Evolutionary conservation across 1,140 invertebrate species (phyloP).

Genomic region (Leptinotarsa texana): DNA sequence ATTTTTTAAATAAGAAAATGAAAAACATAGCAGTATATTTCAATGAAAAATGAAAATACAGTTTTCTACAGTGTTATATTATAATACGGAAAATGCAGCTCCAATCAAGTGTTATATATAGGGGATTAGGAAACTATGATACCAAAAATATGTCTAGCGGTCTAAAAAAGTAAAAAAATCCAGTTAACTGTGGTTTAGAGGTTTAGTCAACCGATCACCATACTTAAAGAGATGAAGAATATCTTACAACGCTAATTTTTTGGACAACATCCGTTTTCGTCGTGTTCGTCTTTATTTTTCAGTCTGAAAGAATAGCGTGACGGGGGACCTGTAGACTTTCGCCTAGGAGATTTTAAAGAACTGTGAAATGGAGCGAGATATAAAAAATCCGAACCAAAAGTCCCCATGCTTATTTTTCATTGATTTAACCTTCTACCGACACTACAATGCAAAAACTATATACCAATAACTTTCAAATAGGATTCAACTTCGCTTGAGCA

Average conservation of each 20-base stretch:
- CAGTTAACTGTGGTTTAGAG: not conserved
- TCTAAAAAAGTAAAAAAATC: not conserved
- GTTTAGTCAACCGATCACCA: not conserved
- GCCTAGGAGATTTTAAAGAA: not conserved
- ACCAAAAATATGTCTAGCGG: too few relatives aligned
- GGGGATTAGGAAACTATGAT: too few relatives aligned
- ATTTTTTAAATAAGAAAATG: too few relatives aligned
- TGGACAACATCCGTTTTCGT: conserved; percentile 5
- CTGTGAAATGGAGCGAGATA: not conserved
- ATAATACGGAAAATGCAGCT: too few relatives aligned
- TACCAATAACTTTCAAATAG: too few relatives aligned
- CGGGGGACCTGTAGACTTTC: not conserved
- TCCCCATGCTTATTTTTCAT: not conserved
- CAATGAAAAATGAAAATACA: too few relatives aligned
- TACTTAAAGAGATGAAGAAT: not conserved
- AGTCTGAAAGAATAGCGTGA: conserved; percentile 15
- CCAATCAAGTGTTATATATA: too few relatives aligned
- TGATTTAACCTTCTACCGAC: too few relatives aligned
- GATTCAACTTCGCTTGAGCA: too few relatives aligned
- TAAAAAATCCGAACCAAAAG: not conserved
- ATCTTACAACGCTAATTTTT: conserved; percentile 3
- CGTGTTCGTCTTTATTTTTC: conserved; percentile 5
- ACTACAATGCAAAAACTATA: too few relatives aligned
- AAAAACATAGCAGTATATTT: too few relatives aligned
- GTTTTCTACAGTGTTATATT: too few relatives aligned